Conservation (phyloP, 2,888 invertebrate genomes). For the Protonemura montana region DNA sequence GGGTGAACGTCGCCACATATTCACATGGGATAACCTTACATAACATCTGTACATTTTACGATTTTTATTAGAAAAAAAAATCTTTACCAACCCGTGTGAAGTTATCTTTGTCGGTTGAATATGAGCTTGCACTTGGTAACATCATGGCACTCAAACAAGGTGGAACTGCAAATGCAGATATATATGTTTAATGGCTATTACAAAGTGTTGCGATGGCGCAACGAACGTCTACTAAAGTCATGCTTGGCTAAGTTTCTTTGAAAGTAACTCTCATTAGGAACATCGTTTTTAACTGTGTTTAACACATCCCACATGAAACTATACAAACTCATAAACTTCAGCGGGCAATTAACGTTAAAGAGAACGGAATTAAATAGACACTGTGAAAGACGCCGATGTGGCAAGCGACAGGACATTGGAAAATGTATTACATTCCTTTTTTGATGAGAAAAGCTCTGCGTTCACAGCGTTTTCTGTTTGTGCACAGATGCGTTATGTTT, state of each 20-base stretch:
- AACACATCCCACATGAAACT: constrained; percentile 37
- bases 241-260: constrained; percentile 31
- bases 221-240: constrained; percentile 21
- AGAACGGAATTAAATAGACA: constrained; percentile 39
- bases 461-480: background rate
- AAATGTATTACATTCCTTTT: constrained; percentile 23
- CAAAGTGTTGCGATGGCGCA: background rate
- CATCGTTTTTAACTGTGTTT: constrained; percentile 39
- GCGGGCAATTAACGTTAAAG: constrained; percentile 43
- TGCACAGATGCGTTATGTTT: background rate
- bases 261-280: constrained; percentile 41
- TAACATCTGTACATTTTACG: background rate
- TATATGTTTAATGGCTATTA: background rate
- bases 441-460: background rate
- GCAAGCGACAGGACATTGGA: background rate
- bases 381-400: constrained; percentile 29
- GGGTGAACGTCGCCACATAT: background rate
- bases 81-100: background rate
- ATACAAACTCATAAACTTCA: constrained; percentile 43
- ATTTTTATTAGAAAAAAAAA: background rate
- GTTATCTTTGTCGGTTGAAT: background rate
- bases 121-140: background rate
- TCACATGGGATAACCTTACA: background rate
- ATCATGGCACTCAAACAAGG: background rate
- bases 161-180: background rate